Evolutionary conservation across 53 echinoderm and acorn worm species (phyloP).

Genomic region (Crossaster papposus): DNA sequence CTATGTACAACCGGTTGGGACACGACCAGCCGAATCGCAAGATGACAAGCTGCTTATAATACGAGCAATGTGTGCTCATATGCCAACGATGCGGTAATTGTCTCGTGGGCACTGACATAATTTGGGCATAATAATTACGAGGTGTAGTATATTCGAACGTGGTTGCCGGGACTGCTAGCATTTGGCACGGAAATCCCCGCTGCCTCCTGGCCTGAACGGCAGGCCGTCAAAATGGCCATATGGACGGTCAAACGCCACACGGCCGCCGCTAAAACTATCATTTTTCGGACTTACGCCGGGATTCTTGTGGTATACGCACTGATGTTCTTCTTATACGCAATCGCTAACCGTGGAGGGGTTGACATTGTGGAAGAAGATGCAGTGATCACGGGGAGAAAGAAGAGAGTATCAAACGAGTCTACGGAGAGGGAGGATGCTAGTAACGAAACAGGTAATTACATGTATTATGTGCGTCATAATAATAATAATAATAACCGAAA

Average conservation of each 20-base stretch:
- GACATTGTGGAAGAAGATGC: background rate
- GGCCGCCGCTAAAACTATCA: slow-evolving; percentile 1
- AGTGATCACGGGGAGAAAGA: background rate
- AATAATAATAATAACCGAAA: too few relatives aligned
- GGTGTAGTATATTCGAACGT: too few relatives aligned
- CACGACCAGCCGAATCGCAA: too few relatives aligned
- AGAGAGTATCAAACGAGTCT: slow-evolving; percentile 5
- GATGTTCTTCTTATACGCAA: slow-evolving; percentile 7
- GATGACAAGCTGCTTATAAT: too few relatives aligned
- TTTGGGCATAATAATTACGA: too few relatives aligned
- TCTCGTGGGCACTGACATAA: too few relatives aligned
- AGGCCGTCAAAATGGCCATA: slow-evolving; percentile 49
- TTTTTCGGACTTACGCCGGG: slow-evolving; percentile 27
- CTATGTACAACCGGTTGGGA: too few relatives aligned
- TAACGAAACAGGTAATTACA: slow-evolving; percentile 39
- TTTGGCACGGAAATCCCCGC: background rate
- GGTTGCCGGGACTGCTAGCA: background rate
- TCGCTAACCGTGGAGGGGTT: background rate
- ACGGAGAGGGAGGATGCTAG: background rate
- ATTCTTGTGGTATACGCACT: slow-evolving; percentile 13
- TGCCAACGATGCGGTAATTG: too few relatives aligned
- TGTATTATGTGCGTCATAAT: too few relatives aligned
- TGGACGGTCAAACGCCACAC: slow-evolving; percentile 26
- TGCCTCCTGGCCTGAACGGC: too few relatives aligned
- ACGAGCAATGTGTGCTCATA: too few relatives aligned